Conservation (phyloP, 2,888 invertebrate species). For the Blastobasis adustella region DNA sequence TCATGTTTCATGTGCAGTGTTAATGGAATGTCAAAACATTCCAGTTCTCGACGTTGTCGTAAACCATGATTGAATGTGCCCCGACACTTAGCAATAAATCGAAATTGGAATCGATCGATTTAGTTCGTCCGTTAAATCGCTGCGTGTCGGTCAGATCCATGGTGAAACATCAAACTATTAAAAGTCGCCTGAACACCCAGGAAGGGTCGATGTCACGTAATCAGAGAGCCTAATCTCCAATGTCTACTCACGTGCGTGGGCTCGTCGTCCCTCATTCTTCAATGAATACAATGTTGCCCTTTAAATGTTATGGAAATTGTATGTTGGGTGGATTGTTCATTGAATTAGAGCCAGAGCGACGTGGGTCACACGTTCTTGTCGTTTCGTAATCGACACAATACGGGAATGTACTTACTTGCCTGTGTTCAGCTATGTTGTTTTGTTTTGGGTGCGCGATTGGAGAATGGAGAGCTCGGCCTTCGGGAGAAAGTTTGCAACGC, state of each 20-base stretch:
- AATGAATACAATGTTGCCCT: constrained; percentile 44
- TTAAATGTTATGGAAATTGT: constrained; percentile 36
- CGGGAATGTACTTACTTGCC: no score
- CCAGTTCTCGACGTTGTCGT: constrained; percentile 5
- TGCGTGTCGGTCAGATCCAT: neutral
- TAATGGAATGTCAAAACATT: constrained; percentile 10
- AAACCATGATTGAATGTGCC: constrained; percentile 14
- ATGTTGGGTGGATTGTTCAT: constrained; percentile 13
- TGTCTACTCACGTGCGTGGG: constrained; percentile 63
- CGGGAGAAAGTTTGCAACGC: constrained; percentile 16
- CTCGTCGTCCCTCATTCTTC: constrained; percentile 26
- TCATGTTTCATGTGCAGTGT: constrained; percentile 8
- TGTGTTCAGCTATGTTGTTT: neutral
- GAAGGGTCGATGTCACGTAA: constrained; percentile 58
- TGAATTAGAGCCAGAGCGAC: constrained; percentile 2
- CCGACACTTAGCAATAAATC: constrained; percentile 8
- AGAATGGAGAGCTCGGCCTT: constrained; percentile 6
- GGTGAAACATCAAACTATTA: constrained; percentile 29
- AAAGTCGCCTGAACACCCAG: constrained; percentile 37
- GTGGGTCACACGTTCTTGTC: constrained; percentile 7
- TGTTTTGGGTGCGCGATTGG: constrained; percentile 12
- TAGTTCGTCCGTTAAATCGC: neutral
- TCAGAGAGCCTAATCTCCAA: constrained; percentile 54
- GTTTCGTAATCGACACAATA: no score
- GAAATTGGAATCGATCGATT: constrained; percentile 2